Conservation (phyloP, 2,113 vertebrate genomes). For the Forbesichthys agassizii region DNA sequence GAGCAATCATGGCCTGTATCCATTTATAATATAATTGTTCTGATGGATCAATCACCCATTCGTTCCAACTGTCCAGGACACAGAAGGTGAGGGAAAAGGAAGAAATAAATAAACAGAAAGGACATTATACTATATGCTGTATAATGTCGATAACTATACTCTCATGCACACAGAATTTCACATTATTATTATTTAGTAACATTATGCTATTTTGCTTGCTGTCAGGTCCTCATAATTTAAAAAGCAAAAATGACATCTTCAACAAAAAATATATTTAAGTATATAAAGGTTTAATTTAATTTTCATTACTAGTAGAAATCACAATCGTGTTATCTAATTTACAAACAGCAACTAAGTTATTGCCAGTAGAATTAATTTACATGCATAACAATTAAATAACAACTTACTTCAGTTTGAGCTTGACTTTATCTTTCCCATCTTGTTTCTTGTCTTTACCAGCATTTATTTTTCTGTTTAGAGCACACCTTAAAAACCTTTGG, state of each 20-base stretch:
- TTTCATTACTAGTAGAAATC: too few relatives aligned
- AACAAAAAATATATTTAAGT: too few relatives aligned
- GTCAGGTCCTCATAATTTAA: too few relatives aligned
- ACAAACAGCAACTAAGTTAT: background rate
- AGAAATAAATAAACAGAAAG: background rate
- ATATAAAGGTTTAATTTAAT: too few relatives aligned
- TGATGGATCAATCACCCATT: conserved; percentile 82
- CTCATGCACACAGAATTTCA: background rate
- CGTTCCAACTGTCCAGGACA: conserved; percentile 61
- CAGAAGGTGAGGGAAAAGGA: conserved; percentile 7
- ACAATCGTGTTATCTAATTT: too few relatives aligned
- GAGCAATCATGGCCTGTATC: conserved; percentile 84
- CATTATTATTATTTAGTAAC: background rate
- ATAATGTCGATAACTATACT: background rate
- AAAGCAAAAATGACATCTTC: too few relatives aligned
- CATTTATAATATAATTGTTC: conserved; percentile 85
- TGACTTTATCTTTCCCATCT: conserved; percentile 31
- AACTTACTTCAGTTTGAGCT: conserved; percentile 66
- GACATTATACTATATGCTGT: background rate
- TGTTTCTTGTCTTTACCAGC: conserved; percentile 32
- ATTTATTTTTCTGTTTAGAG: conserved; percentile 42
- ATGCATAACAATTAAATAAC: background rate
- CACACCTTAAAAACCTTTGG: conserved; percentile 61
- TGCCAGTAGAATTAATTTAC: background rate
- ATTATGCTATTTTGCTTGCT: background rate